Conservation (phyloP, 2,888 invertebrate species). For the Tiliacea aurago region DNA sequence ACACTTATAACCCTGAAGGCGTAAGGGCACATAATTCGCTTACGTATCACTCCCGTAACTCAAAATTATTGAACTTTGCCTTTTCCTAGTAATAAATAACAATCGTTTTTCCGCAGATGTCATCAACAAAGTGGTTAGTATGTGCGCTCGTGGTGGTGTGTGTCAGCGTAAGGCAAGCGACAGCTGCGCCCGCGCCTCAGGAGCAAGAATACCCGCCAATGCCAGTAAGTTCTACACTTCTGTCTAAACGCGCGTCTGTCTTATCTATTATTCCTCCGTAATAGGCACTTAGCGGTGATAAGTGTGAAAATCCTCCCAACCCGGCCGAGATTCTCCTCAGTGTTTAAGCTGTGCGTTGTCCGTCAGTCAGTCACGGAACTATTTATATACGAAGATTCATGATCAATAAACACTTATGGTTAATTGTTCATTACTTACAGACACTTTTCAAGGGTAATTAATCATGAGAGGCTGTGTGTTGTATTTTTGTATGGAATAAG, state of each 20-base stretch:
- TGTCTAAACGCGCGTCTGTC: no score
- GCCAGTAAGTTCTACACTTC: conserved; percentile 79
- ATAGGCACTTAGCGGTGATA: neutral
- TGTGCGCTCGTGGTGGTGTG: conserved; percentile 80
- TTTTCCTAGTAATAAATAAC: conserved; percentile 32
- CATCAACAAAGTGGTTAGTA: conserved; percentile 77
- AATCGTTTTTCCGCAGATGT: conserved; percentile 75
- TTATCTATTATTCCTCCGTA: neutral
- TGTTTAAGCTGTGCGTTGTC: neutral
- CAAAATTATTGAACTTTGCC: conserved; percentile 35
- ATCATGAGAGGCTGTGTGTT: no score
- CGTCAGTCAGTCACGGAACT: neutral
- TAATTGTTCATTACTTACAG: no score
- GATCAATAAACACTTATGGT: neutral
- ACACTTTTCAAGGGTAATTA: neutral
- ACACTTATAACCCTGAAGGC: conserved; percentile 13
- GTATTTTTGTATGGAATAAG: no score
- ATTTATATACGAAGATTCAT: neutral
- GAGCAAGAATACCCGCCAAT: conserved; percentile 84
- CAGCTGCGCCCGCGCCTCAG: conserved; percentile 82
- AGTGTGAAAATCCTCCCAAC: no score
- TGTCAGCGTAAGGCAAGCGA: conserved; percentile 77
- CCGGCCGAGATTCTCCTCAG: neutral
- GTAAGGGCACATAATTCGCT: conserved; percentile 1
- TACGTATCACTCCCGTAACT: conserved; percentile 19